These are phyloP conservation scores for Tachycineta bicolor DNA, from an alignment of 2,113 vertebrate genomes.

Conservation along the genomic window DNA sequence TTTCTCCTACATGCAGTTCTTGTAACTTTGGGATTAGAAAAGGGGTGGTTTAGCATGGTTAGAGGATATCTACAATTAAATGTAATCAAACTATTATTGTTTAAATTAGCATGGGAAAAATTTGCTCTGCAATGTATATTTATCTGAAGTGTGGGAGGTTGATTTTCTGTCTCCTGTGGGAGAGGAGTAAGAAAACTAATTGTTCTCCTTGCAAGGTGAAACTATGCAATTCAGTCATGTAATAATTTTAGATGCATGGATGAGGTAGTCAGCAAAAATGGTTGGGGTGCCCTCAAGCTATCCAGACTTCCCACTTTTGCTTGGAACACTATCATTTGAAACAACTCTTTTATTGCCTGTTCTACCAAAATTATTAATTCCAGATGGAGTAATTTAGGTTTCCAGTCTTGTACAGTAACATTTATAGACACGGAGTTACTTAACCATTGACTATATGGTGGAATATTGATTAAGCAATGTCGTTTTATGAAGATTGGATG, in stretches of 20 bases:
- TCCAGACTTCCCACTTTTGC: neutral
- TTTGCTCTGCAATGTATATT: neutral
- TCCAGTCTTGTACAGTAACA: neutral
- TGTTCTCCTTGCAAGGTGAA: slow-evolving; percentile 54
- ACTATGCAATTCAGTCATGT: slow-evolving; percentile 33
- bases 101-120: neutral
- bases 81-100: neutral
- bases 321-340: neutral
- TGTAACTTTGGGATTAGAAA: neutral
- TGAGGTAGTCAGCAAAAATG: slow-evolving; percentile 48
- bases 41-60: neutral
- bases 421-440: neutral
- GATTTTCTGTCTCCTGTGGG: neutral
- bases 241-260: slow-evolving; percentile 36
- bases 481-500: neutral
- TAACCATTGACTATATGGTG: neutral
- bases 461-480: neutral
- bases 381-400: neutral
- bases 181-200: slow-evolving; percentile 9
- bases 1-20: neutral
- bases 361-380: neutral
- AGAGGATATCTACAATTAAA: neutral
- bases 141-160: slow-evolving; percentile 29
- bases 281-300: slow-evolving; percentile 41
- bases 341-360: neutral